Percentiles rank a stretch among this genome's conserved stretches.
Evolutionary conservation across 2,797 vertebrate species (phyloP).

Genomic region (Rachycentron canadum): DNA sequence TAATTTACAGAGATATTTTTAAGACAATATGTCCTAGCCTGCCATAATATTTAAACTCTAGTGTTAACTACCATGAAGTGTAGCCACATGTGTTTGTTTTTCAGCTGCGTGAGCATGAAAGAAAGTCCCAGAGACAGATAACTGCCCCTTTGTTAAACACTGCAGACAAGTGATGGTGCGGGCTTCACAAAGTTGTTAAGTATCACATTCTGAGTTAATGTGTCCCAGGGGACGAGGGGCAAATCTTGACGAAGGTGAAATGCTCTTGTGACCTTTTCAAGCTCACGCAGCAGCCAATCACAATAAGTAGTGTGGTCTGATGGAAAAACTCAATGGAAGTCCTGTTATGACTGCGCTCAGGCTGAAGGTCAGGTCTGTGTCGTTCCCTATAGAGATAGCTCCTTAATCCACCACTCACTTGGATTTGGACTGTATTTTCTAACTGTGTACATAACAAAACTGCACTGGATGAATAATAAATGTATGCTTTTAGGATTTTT

Average conservation of each 20-base stretch:
- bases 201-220: slow-evolving; percentile 68
- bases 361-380: slow-evolving; percentile 66
- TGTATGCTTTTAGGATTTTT: slow-evolving; percentile 21
- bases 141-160: slow-evolving; percentile 64
- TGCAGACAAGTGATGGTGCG: slow-evolving; percentile 41
- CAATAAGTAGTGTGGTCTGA: slow-evolving; percentile 16
- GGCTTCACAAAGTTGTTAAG: slow-evolving; percentile 59
- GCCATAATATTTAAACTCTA: slow-evolving; percentile 21
- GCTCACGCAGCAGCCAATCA: slow-evolving; percentile 22
- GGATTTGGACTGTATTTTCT: background rate
- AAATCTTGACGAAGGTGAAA: slow-evolving; percentile 41
- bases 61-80: slow-evolving; percentile 1
- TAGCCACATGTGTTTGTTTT: slow-evolving; percentile 12
- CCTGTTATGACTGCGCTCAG: slow-evolving; percentile 44
- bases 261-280: slow-evolving; percentile 50
- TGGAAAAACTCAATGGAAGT: slow-evolving; percentile 28
- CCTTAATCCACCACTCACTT: slow-evolving; percentile 34
- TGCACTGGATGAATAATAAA: slow-evolving; percentile 8
- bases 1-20: slow-evolving; percentile 46
- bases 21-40: slow-evolving; percentile 16
- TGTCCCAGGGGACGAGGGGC: slow-evolving; percentile 47
- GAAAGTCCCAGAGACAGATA: slow-evolving; percentile 29
- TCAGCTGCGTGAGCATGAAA: slow-evolving; percentile 1
- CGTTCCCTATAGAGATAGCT: slow-evolving; percentile 39
- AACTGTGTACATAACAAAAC: slow-evolving; percentile 7